Base-by-base conservation (phyloP, 2,113 vertebrate genomes). In the Zosterops lateralis region DNA sequence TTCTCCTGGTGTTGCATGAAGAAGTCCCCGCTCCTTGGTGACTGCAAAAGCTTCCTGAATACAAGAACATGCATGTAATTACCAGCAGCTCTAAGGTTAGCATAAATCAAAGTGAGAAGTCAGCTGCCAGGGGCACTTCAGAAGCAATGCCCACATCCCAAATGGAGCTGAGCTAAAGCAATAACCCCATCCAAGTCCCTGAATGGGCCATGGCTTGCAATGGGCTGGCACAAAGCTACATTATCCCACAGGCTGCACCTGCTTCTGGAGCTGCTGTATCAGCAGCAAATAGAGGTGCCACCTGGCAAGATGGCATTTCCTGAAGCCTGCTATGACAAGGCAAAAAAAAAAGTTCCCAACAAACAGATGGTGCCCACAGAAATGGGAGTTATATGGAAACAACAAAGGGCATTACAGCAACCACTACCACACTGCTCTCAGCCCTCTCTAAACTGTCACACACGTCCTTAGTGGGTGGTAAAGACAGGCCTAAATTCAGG, bases 231-330 rank as follows among this genome's bases (percentile, higher is more conserved):
- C 95, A 97, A 97, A 96, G 95, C 95, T 88, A 81, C 90, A 95
- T 96, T 97, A 93, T 97, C 72, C 92, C 90, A 57, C 72, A 68
- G 36, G 78, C 72, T 96, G 96, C 96, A 97, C 96, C 96, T 97
- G 96, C 96, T 90, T 93, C 87, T 95, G 57, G 72, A 90, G 91
- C 75, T 92, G 78, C 92, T 54, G 74, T 53, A 87, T 82, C 91
- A 87, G 74, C 31, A 85, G 91, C 89, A 92, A 89, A 96, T 5
- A 96, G 93, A 71, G 91, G 84, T 96, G 95, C 93, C 95, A 97
- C 96, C 96, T 95, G 96, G 95, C 96, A 95, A 93, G 92, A 93
- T 90, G 95, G 93, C 94, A 95, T 95, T 96, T 97, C 95, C 94
- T 96, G 93, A 95, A 91, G 92, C 75, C 87, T 86, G 82, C 68